Evolutionary conservation across 2,888 invertebrate genomes (phyloP), one percentile per base, ranked within the genome.

Genomic region (Caenorhabditis angaria): DNA sequence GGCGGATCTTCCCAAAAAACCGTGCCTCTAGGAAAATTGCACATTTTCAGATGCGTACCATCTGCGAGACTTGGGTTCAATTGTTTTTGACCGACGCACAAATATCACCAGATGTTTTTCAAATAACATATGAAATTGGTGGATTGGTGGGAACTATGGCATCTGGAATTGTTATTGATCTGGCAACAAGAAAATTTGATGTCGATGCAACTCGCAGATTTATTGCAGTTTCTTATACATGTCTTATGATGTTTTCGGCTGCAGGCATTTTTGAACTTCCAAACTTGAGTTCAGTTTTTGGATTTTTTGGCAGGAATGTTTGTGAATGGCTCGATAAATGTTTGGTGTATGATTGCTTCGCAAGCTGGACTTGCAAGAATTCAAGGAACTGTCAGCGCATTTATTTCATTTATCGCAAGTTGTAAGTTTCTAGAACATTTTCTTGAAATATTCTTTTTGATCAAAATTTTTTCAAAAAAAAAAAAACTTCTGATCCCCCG

Each of bases 31-130:
- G 10, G 32, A 8, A 32, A 32, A 32, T 32, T 10, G 5, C 48
- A 3, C 53, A 10, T 27, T 54, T 69, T 51, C 66, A 80, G 76
- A 68, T 70, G 55, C 69, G 81, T 8, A 77, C 80, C 14, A 77
- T 80, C 28, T 68, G 71, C 29, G 82, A 82, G 50, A 76, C 80
- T 6, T 82, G 82, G 82, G 67, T 82, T 20, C 82, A 80, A 47
- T 47, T 82, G 27, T 79, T 61, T 61, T 56, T 67, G 6, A 70
- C 69, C 41, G 76, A 77, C 22, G 56, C 53, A 20, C 29, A 72
- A 48, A 50, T 75, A 22, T 64, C 76, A 1, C 56, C 78, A 4
- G 70, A 71, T n/a, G 72, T 62, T n/a, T 75, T 73, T 57, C 73
- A 77, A 68, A 64, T 74, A 51, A 67, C 72, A 6, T 77, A 77